A percentile compares a stretch with the other conserved stretches of the same genome.
These are phyloP conservation scores for Eupithecia tripunctaria DNA, from an alignment of 2,888 invertebrate genomes.

Conservation along the genomic window DNA sequence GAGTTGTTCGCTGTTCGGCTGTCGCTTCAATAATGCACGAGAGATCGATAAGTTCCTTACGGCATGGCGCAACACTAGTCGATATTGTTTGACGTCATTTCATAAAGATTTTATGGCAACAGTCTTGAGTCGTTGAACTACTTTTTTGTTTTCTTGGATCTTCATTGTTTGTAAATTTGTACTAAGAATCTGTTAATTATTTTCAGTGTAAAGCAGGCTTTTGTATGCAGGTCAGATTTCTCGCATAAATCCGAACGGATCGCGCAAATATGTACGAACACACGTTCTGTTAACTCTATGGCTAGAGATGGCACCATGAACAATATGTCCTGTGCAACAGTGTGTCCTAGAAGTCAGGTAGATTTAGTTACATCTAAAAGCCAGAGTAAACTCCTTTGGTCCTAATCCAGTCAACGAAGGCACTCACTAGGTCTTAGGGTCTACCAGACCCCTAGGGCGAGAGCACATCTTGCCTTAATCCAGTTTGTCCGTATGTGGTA, in stretches of 20 bases:
- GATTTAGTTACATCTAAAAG: not conserved
- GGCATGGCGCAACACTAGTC: conserved; percentile 61
- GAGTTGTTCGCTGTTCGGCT: conserved; percentile 14
- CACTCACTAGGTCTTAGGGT: not conserved
- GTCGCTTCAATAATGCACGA: conserved; percentile 74
- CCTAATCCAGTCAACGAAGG: not conserved
- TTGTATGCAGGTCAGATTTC: not conserved
- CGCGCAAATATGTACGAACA: not conserved
- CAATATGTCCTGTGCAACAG: too few species aligned
- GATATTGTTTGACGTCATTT: conserved; percentile 50
- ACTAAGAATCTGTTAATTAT: conserved; percentile 9
- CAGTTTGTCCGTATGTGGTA: conserved; percentile 33
- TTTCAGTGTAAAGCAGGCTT: not conserved
- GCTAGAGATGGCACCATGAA: too few species aligned
- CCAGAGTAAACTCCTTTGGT: conserved; percentile 22
- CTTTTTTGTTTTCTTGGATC: conserved; percentile 7
- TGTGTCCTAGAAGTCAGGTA: not conserved
- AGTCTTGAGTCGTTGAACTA: not conserved
- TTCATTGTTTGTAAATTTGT: conserved; percentile 1
- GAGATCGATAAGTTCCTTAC: conserved; percentile 70
- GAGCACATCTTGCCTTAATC: conserved; percentile 35
- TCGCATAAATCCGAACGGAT: not conserved
- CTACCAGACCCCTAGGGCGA: not conserved
- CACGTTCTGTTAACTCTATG: too few species aligned
- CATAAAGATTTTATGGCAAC: conserved; percentile 33